Conservation (phyloP, 2,888 invertebrate genomes). For the Lymantria monacha region DNA sequence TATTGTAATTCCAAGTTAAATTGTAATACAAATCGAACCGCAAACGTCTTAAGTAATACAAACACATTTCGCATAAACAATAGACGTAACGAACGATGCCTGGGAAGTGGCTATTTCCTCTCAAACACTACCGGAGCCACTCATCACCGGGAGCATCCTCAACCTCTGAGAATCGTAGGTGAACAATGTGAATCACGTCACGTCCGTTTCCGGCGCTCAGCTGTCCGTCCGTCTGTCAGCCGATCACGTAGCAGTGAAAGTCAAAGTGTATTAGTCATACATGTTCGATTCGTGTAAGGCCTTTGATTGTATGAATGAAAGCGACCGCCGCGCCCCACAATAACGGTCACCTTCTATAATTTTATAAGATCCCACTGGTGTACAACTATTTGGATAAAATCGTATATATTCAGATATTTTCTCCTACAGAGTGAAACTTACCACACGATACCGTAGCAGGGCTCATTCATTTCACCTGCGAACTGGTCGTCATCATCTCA, state of each 20-base stretch:
- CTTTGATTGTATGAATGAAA: conserved; percentile 9
- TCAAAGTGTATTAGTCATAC: conserved; percentile 39
- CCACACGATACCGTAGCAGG: too few relatives aligned
- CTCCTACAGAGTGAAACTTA: too few relatives aligned
- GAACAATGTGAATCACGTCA: conserved; percentile 68
- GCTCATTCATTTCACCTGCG: too few relatives aligned
- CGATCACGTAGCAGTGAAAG: conserved; percentile 56
- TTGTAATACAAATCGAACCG: neutral
- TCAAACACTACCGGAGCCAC: conserved; percentile 31
- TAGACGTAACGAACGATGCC: conserved; percentile 7
- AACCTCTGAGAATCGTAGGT: conserved; percentile 47
- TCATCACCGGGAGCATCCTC: conserved; percentile 19
- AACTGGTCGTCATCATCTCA: too few relatives aligned
- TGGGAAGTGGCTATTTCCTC: conserved; percentile 36
- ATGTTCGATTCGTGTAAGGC: conserved; percentile 5
- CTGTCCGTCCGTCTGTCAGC: conserved; percentile 44
- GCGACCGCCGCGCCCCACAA: neutral
- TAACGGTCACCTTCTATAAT: neutral
- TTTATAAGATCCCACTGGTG: neutral
- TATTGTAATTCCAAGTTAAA: too few relatives aligned
- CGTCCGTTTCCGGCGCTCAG: conserved; percentile 73
- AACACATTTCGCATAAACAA: conserved; percentile 24
- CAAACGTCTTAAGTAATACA: conserved; percentile 4
- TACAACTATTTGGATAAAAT: too few relatives aligned
- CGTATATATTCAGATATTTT: too few relatives aligned